Evolutionary conservation across 2,888 invertebrate genomes (phyloP).

Genomic region (Tigriopus californicus): DNA sequence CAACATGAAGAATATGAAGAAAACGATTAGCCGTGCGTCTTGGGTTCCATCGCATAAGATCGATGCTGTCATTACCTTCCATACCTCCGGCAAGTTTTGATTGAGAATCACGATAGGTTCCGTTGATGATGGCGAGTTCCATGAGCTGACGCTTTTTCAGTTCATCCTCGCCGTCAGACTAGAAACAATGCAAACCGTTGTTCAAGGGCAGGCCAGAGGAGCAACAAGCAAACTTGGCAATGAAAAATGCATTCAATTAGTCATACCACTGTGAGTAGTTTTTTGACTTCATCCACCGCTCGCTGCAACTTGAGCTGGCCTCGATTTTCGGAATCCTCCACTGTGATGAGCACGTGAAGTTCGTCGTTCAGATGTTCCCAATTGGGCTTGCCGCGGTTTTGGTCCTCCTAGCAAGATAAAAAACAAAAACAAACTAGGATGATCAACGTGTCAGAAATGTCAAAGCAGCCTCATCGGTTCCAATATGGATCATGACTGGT

Average conservation of each 20-base stretch:
- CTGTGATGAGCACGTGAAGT: slow-evolving; percentile 91
- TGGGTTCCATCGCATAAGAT: neutral
- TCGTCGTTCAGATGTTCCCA: slow-evolving; percentile 99
- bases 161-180: slow-evolving; percentile 99
- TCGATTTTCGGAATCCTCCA: slow-evolving; percentile 94
- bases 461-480: too few relatives aligned
- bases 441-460: too few relatives aligned
- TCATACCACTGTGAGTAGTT: slow-evolving; percentile 73
- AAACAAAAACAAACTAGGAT: neutral
- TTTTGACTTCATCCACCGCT: slow-evolving; percentile 95
- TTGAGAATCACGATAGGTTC: slow-evolving; percentile 93
- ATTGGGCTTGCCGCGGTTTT: slow-evolving; percentile 97
- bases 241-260: slow-evolving; percentile 17
- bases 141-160: slow-evolving; percentile 97
- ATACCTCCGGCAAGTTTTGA: neutral
- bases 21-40: neutral
- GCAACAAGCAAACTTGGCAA: neutral
- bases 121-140: slow-evolving; percentile 99
- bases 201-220: neutral
- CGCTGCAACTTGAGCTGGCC: slow-evolving; percentile 82
- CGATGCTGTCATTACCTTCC: neutral
- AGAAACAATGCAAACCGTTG: slow-evolving; percentile 23
- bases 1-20: neutral
- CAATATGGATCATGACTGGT: too few relatives aligned
- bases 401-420: slow-evolving; percentile 63